Evolutionary conservation across 30 jellyfish, hydroid and myxozoan genomes (phyloP).

Genomic region (Aurelia sp.): DNA sequence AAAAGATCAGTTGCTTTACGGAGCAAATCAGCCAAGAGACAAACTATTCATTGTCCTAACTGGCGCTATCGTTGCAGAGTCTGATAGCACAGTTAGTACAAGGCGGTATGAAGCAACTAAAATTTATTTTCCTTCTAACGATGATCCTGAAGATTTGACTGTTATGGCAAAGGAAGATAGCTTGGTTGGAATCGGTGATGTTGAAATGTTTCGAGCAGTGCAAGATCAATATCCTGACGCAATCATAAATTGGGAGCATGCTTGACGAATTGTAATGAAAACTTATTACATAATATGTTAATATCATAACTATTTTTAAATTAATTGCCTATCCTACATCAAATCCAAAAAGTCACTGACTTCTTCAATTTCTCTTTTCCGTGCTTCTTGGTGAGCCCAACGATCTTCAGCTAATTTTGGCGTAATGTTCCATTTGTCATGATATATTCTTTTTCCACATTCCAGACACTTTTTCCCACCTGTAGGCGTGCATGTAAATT

Average conservation of each 20-base stretch:
- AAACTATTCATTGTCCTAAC: slow-evolving; percentile 30
- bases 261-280: neutral
- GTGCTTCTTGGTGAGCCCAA: slow-evolving; percentile 93
- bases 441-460: slow-evolving; percentile 77
- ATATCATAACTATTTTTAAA: too few relatives aligned
- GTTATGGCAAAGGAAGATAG: slow-evolving; percentile 26
- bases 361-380: slow-evolving; percentile 90
- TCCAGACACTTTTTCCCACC: slow-evolving; percentile 83
- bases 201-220: slow-evolving; percentile 2
- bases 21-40: slow-evolving; percentile 3
- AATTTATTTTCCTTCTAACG: slow-evolving; percentile 21
- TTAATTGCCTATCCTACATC: slow-evolving; percentile 26
- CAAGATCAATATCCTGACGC: slow-evolving; percentile 59
- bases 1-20: slow-evolving; percentile 14
- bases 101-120: slow-evolving; percentile 7
- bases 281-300: too few relatives aligned
- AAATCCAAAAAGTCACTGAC: slow-evolving; percentile 83
- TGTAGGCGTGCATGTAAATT: neutral
- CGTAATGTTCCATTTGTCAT: slow-evolving; percentile 82
- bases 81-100: slow-evolving; percentile 11
- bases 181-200: slow-evolving; percentile 38
- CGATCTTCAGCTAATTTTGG: slow-evolving; percentile 90
- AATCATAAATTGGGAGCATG: slow-evolving; percentile 33
- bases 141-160: slow-evolving; percentile 22
- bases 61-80: slow-evolving; percentile 33